Percentiles rank a stretch among this genome's conserved stretches.
Conservation (phyloP, 2,888 invertebrate species). For the Lasius fuliginosus region DNA sequence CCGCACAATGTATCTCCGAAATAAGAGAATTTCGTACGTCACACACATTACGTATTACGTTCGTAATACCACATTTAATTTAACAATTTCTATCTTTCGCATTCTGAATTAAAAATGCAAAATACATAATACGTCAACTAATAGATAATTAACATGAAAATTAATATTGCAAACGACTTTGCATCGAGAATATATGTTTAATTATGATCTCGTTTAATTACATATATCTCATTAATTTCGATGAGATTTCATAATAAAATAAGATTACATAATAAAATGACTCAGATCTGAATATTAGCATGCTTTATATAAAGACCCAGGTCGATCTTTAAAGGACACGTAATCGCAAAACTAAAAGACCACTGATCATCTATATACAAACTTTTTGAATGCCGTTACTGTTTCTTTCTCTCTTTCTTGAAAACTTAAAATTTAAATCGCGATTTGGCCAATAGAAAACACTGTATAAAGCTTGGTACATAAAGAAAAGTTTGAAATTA, state of each 20-base stretch:
- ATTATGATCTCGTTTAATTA: background rate
- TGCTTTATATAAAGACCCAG: background rate
- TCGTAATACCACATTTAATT: background rate
- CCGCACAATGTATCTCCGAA: constrained; percentile 18
- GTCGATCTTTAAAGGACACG: background rate
- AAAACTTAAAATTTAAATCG: background rate
- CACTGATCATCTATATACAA: background rate
- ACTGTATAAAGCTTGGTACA: constrained; percentile 29
- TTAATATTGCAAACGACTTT: background rate
- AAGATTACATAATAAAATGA: background rate
- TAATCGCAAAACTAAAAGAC: background rate
- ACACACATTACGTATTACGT: background rate
- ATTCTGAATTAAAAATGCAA: background rate
- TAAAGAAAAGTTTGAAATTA: constrained; percentile 53
- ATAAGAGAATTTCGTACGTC: constrained; percentile 40
- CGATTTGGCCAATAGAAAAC: background rate
- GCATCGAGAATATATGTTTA: background rate
- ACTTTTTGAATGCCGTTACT: background rate
- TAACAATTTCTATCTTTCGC: background rate
- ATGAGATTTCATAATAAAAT: background rate
- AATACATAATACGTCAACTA: background rate
- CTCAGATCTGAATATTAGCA: background rate
- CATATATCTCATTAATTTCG: background rate
- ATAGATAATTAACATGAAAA: background rate
- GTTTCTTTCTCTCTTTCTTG: background rate